Evolutionary conservation across 2,113 vertebrate genomes (phyloP).

Genomic region (Saguinus midas): DNA sequence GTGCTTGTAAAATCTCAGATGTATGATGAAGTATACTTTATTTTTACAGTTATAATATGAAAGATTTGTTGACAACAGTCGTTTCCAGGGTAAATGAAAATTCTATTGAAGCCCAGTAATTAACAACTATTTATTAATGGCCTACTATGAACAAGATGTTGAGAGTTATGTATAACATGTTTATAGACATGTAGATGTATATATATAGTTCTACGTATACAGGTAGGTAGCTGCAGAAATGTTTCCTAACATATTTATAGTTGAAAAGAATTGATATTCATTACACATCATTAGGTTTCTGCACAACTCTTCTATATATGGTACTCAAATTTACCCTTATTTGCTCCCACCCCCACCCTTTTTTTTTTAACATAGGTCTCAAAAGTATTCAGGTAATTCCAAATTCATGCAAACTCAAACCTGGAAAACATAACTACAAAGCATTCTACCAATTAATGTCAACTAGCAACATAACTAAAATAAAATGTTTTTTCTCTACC

Average conservation of each 20-base stretch:
- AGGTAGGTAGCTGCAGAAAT: background rate
- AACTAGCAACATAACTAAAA: background rate
- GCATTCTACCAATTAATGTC: background rate
- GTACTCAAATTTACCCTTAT: background rate
- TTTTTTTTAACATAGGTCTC: background rate
- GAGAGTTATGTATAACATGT: background rate
- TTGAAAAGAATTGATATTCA: background rate
- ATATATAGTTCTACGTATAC: background rate
- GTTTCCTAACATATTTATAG: background rate
- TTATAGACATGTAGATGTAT: background rate
- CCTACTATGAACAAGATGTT: background rate
- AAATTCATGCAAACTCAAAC: constrained; percentile 11
- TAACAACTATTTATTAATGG: background rate
- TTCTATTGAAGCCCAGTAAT: background rate
- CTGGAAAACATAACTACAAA: background rate
- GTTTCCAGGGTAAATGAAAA: constrained; percentile 4
- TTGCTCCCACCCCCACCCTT: background rate
- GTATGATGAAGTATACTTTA: background rate
- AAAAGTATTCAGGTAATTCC: background rate
- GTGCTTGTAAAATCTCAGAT: background rate
- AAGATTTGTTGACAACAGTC: background rate
- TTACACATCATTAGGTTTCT: background rate
- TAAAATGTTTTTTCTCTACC: background rate
- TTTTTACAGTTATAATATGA: background rate
- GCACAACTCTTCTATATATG: background rate